Evolutionary conservation across 2,888 invertebrate genomes (phyloP), one percentile per base, ranked within the genome.

Genomic region (Galeopsomyia nigrocyanea): DNA sequence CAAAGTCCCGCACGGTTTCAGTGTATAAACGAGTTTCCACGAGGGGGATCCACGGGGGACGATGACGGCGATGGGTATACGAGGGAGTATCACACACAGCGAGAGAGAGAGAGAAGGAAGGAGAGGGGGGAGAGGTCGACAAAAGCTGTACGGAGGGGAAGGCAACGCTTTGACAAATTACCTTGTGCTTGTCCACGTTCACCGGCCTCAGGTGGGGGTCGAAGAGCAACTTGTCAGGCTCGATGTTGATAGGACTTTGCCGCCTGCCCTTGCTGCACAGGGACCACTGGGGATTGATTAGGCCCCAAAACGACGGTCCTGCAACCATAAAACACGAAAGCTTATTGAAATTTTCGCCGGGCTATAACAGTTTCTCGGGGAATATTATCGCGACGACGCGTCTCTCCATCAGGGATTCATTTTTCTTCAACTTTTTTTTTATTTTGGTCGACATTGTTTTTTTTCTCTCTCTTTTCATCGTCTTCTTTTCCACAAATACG

Each of bases 241-340:
- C 97, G 79, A 99, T 93, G 89, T 99, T 96, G 85, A 99, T 96
- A 2, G 99, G 99, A 76, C 98, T 98, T 88, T 99, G 99, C 77
- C 97, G 91, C 76, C 95, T 91, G 58, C 99, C 99, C 87, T 96
- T 96, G 88, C 94, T 95, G 90, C 99, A 99, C 91, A 99, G 93
- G 84, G 94, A 94, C 99, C 99, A 99, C 87, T 98, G 97, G 16
- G 97, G 96, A 89, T 98, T 98, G 89, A 98, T 95, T 79, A 97
- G 91, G 72, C 99, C 98, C 99, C 99, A 99, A 89, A 97, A 98
- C 71, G 95, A 94, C 62, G 98, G 98, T 88, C 99, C 99, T 97
- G 90, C 2, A 88, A 89, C 76, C 80, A 75, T 14, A 68, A 68
- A 71, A 71, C 53, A 55, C 13, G 17, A 31, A 53, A 55, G 19